Evolutionary conservation across 2,797 vertebrate species (phyloP).

Genomic region (Bucorvus abyssinicus): DNA sequence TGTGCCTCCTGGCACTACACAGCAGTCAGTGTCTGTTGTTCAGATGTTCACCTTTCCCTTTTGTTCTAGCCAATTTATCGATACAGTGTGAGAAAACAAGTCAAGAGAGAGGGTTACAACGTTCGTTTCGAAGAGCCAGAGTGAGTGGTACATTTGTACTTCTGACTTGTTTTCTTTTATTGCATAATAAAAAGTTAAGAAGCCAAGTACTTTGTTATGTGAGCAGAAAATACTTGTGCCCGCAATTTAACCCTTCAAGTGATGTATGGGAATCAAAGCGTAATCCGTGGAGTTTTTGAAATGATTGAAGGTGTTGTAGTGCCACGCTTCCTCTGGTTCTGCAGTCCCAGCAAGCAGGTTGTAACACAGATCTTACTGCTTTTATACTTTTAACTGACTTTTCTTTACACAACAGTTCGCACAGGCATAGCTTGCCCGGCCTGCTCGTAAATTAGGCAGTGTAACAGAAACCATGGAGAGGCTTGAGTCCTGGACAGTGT

Average conservation of each 20-base stretch:
- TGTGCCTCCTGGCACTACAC: slow-evolving; percentile 23
- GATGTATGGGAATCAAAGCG: not conserved
- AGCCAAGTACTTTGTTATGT: slow-evolving; percentile 45
- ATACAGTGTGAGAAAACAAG: slow-evolving; percentile 52
- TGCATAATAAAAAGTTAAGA: slow-evolving; percentile 61
- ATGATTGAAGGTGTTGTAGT: not conserved
- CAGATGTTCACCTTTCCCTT: slow-evolving; percentile 48
- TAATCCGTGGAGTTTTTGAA: not conserved
- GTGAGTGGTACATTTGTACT: slow-evolving; percentile 50
- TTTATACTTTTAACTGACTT: not conserved
- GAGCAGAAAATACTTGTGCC: slow-evolving; percentile 56
- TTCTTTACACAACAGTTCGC: not conserved
- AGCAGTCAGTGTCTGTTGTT: slow-evolving; percentile 46
- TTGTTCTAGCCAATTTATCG: slow-evolving; percentile 64
- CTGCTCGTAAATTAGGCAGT: not conserved
- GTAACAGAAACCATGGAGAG: not conserved
- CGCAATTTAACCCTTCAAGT: slow-evolving; percentile 61
- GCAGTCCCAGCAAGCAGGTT: not conserved
- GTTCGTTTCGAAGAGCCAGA: slow-evolving; percentile 45
- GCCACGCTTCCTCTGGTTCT: not conserved
- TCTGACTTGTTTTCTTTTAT: slow-evolving; percentile 60
- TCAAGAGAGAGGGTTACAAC: slow-evolving; percentile 43
- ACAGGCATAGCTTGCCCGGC: not conserved
- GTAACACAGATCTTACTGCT: not conserved
- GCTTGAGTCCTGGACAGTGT: not conserved